These are phyloP conservation scores for Varroa destructor DNA, from an alignment of 1,140 invertebrate species.

Conservation along the genomic window DNA sequence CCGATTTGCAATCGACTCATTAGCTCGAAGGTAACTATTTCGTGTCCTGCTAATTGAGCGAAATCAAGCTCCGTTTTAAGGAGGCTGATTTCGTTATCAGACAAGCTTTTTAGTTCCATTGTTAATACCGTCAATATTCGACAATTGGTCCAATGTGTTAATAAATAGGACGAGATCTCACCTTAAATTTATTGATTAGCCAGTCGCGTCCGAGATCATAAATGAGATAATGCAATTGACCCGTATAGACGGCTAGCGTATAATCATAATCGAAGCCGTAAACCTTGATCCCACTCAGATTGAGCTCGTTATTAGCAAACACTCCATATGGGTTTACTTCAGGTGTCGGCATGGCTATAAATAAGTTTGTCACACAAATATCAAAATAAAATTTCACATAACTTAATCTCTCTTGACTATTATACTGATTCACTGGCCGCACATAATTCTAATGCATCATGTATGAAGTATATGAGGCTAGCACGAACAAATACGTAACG, in stretches of 20 bases:
- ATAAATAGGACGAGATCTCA: constrained; percentile 39
- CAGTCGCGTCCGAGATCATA: constrained; percentile 77
- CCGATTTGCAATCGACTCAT: not conserved
- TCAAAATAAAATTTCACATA: too few relatives aligned
- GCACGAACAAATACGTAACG: too few relatives aligned
- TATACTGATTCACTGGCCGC: too few relatives aligned
- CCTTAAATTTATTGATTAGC: constrained; percentile 74
- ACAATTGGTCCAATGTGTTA: too few relatives aligned
- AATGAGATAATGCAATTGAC: constrained; percentile 71
- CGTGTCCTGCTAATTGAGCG: not conserved
- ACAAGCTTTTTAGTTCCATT: constrained; percentile 15
- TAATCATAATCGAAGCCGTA: constrained; percentile 99
- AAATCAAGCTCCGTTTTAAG: not conserved
- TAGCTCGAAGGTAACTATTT: not conserved
- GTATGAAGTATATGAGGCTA: too few relatives aligned
- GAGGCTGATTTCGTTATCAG: not conserved
- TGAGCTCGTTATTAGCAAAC: constrained; percentile 92
- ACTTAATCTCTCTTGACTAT: too few relatives aligned
- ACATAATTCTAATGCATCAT: too few relatives aligned
- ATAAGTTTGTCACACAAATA: not conserved
- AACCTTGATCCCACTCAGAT: constrained; percentile 75
- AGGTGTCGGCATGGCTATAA: constrained; percentile 48
- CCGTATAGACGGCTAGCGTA: constrained; percentile 87
- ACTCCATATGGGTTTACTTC: constrained; percentile 71
- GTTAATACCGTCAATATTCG: constrained; percentile 1